Percentiles rank a stretch among this genome's conserved stretches.
Conservation (phyloP, 2,797 vertebrate genomes). For the Malurus leucopterus region DNA sequence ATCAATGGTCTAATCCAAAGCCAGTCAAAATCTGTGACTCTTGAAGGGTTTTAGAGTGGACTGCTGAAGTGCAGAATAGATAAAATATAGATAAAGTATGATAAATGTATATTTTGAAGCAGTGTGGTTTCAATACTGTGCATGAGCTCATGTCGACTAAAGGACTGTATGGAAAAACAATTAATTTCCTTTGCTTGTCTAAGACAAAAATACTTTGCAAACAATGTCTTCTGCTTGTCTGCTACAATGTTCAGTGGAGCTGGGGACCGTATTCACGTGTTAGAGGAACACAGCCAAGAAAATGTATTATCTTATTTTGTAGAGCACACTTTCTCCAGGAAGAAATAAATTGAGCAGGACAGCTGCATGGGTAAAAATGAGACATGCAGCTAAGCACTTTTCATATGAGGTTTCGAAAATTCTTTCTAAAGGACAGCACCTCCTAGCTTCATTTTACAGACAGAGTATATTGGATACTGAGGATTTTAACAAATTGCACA, state of each 20-base stretch:
- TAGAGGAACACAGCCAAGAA: slow-evolving; percentile 37
- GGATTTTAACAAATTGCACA: background rate
- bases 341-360: slow-evolving; percentile 40
- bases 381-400: background rate
- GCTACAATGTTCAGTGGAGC: background rate
- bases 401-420: background rate
- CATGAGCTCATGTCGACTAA: slow-evolving; percentile 14
- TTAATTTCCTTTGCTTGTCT: background rate
- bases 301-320: slow-evolving; percentile 33
- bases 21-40: background rate
- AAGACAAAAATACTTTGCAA: background rate
- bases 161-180: slow-evolving; percentile 9
- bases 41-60: background rate
- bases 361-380: slow-evolving; percentile 16
- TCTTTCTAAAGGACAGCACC: background rate
- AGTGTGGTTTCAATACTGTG: background rate
- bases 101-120: background rate
- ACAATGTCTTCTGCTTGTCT: slow-evolving; percentile 20
- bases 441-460: background rate
- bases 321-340: slow-evolving; percentile 37
- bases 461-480: background rate
- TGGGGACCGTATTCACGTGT: background rate
- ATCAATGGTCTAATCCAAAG: background rate
- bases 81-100: background rate
- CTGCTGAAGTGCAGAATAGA: background rate